Evolutionary conservation across 64 coral and sea anemone genomes (phyloP).

Genomic region (Stichodactyla helianthus): DNA sequence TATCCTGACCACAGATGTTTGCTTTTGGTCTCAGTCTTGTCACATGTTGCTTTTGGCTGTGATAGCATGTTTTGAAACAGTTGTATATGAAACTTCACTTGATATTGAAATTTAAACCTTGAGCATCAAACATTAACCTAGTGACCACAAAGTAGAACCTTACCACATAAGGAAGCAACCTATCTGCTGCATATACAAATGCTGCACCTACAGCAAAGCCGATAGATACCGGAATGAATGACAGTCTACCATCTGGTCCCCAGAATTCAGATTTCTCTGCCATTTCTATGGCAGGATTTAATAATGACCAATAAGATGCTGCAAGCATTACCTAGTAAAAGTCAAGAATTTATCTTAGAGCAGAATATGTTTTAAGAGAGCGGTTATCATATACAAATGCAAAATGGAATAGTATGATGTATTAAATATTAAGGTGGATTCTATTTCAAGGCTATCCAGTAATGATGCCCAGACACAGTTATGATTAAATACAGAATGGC

Average conservation of each 20-base stretch:
- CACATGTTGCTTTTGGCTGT: too few species aligned
- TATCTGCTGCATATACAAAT: slow-evolving; percentile 95
- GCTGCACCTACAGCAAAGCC: slow-evolving; percentile 88
- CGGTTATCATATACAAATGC: too few species aligned
- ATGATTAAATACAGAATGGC: too few species aligned
- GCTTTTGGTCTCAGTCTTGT: too few species aligned
- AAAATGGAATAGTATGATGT: too few species aligned
- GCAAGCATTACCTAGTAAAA: slow-evolving; percentile 86
- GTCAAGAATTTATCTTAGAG: neutral
- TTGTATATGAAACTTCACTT: too few species aligned
- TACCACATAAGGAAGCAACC: slow-evolving; percentile 84
- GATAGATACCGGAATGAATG: slow-evolving; percentile 85
- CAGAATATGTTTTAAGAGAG: neutral
- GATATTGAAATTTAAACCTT: neutral
- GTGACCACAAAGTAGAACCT: neutral
- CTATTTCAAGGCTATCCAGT: too few species aligned
- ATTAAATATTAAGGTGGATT: too few species aligned
- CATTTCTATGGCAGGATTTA: slow-evolving; percentile 96
- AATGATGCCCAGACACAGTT: too few species aligned
- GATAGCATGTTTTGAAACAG: too few species aligned
- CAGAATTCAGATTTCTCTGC: slow-evolving; percentile 72
- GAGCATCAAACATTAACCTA: neutral
- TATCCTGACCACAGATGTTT: too few species aligned
- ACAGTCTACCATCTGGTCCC: slow-evolving; percentile 61
- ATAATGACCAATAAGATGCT: slow-evolving; percentile 93